Conservation (phyloP, 2,113 vertebrate genomes). For the Mustelus asterias region DNA sequence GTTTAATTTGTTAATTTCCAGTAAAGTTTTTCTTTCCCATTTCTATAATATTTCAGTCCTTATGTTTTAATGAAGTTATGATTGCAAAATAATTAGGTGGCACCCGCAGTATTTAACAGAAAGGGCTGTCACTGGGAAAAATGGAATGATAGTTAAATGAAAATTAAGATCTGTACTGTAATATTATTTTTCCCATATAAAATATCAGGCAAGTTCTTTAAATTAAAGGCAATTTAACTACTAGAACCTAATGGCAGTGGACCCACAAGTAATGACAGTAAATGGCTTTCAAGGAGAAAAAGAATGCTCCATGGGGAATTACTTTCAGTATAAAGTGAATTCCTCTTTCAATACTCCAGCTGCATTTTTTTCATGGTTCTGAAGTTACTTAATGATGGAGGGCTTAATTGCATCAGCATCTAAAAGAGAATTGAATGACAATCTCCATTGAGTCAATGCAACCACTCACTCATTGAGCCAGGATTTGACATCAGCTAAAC, state of each 20-base stretch:
- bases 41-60: neutral
- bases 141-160: slow-evolving; percentile 4
- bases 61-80: slow-evolving; percentile 5
- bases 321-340: neutral
- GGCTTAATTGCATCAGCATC: neutral
- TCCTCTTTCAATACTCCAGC: neutral
- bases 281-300: neutral
- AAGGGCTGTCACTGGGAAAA: neutral
- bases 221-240: slow-evolving; percentile 3
- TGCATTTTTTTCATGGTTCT: slow-evolving; percentile 8
- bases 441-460: neutral
- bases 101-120: neutral
- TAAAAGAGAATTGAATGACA: neutral
- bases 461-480: neutral
- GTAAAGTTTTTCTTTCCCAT: neutral
- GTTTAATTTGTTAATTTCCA: neutral
- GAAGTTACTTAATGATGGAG: too few species aligned
- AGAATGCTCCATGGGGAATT: slow-evolving; percentile 13
- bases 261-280: neutral
- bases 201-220: slow-evolving; percentile 14
- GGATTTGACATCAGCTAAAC: neutral
- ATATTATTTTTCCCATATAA: neutral
- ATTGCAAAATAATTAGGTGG: neutral
- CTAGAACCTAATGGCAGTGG: neutral
- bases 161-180: neutral